phyloP scores from a whole-genome alignment of 2,888 invertebrate species.

The Drosophila algonquin region DNA sequence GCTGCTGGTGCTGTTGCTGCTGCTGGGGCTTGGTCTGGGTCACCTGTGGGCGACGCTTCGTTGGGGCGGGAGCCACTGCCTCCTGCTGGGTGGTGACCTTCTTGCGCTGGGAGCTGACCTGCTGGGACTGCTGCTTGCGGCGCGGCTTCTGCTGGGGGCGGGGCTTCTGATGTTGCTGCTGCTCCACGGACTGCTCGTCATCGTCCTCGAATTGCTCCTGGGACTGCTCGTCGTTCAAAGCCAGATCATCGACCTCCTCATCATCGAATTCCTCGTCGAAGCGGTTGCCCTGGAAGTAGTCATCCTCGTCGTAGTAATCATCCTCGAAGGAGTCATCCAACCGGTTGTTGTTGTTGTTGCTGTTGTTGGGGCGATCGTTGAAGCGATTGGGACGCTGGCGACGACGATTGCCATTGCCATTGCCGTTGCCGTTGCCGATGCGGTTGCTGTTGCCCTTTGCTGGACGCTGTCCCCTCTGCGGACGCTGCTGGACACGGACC shows the following conservation, averaged over 20 bases:
- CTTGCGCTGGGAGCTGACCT: background rate
- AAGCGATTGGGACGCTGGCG: constrained; percentile 68
- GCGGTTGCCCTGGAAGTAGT: constrained; percentile 55
- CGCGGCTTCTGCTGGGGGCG: background rate
- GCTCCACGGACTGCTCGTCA: constrained; percentile 43
- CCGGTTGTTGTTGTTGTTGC: constrained; percentile 33
- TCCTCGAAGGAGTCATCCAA: constrained; percentile 61
- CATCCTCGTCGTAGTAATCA: constrained; percentile 62
- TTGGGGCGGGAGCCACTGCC: background rate
- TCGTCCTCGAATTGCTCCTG: constrained; percentile 49
- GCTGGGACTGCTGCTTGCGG: constrained; percentile 28
- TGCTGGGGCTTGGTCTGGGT: constrained; percentile 13
- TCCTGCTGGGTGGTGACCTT: constrained; percentile 10
- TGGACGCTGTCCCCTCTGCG: constrained; percentile 48
- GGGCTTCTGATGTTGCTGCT: constrained; percentile 45
- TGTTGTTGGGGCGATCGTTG: constrained; percentile 50
- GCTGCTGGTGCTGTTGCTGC: constrained; percentile 22
- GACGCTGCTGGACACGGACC: constrained; percentile 73
- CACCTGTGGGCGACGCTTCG: constrained; percentile 9
- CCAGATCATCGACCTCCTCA: constrained; percentile 37
- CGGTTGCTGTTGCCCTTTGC: constrained; percentile 47
- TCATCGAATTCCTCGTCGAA: constrained; percentile 56
- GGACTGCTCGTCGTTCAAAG: constrained; percentile 14
- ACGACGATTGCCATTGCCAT: constrained; percentile 33
- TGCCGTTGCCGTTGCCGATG: constrained; percentile 41